Base-by-base conservation (phyloP, 2,797 vertebrate genomes). In the Galago senegalensis region DNA sequence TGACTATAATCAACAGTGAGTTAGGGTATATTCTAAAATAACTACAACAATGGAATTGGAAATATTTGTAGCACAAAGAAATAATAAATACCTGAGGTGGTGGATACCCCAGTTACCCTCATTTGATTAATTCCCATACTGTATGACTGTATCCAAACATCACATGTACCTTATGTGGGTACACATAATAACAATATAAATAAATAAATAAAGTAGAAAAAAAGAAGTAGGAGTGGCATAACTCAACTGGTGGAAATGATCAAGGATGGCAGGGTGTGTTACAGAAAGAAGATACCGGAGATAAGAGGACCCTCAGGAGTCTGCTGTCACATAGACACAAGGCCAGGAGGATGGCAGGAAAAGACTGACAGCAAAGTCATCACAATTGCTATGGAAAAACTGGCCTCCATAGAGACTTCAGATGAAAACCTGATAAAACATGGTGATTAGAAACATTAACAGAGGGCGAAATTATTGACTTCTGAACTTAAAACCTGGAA, bases 391-490 rank as follows among this genome's bases (percentile, higher is more conserved):
- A 21, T 84, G 23, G 31, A 73, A 87, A 93, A 31, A 77, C 0
- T 69, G 53, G 10, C 49, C 34, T 77, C 27, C 16, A 20, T 17
- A 77, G 5, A 25, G 9, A 94, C 69, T 93, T 85, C 67, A 73
- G 12, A 40, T 46, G 18, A 77, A 93, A 93, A 91, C 25, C 29
- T 91, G 23, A 88, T 49, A 77, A 85, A 90, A 92, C 10, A 4
- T 2, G 14, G 7, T 75, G 5, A 61, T 80, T 61, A 56, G 12
- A 27, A 60, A 61, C 23, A 46, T 84, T 23, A 77, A 84, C 0
- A 83, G 29, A 56, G 37, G 43, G 16, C 31, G 40, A 29, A 49
- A 70, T 53, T 37, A 43, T 81, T 56, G 12, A n/a, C 21, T 46
- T 40, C 61, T 60, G 5, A 13, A 53, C 43, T 89, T 95, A 16